Conservation (phyloP, 2,888 invertebrate genomes). For the Hoplodrina ambigua region DNA sequence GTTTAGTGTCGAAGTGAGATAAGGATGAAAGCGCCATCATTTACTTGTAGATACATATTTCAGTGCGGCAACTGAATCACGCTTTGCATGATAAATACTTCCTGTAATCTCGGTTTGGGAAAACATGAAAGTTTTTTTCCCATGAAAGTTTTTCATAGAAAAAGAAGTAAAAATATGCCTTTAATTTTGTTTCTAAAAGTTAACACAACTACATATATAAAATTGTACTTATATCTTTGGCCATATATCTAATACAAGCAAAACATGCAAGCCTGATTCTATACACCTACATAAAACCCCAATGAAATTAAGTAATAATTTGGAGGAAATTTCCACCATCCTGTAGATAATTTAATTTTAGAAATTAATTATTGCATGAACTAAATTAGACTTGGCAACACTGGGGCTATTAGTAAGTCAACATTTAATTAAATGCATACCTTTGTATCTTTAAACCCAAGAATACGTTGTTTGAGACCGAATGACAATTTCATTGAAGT, state of each 20-base stretch:
- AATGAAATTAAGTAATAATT: conserved; percentile 56
- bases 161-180: background rate
- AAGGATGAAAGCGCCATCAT: conserved; percentile 53
- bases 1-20: conserved; percentile 57
- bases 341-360: conserved; percentile 13
- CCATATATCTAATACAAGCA: conserved; percentile 25
- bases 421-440: background rate
- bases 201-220: too few relatives aligned
- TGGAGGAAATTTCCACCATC: conserved; percentile 3
- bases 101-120: background rate
- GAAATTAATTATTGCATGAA: conserved; percentile 6
- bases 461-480: background rate
- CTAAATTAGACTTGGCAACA: conserved; percentile 25
- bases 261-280: conserved; percentile 51
- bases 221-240: background rate
- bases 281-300: conserved; percentile 48
- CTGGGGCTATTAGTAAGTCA: background rate
- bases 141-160: background rate
- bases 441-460: background rate
- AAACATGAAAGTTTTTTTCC: background rate
- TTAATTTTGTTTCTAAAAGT: background rate
- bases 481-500: conserved; percentile 59
- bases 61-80: conserved; percentile 3
- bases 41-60: conserved; percentile 4
- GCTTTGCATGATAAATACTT: conserved; percentile 6